These are phyloP conservation scores for Microctenopoma steveboyesi DNA, from an alignment of 2,797 vertebrate genomes.

Conservation along the genomic window DNA sequence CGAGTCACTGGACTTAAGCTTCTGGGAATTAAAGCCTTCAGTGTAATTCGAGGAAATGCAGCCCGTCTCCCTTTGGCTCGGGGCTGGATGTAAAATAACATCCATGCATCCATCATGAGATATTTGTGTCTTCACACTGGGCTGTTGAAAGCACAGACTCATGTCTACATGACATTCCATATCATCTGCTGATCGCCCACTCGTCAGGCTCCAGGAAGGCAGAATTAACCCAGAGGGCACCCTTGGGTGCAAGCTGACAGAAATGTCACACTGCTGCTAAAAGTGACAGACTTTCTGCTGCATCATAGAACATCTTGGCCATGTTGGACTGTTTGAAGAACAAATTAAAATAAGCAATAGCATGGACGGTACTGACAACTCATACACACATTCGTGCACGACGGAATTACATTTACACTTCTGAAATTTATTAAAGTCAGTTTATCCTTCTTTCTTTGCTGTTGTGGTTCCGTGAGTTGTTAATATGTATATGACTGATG, in stretches of 20 bases:
- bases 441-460: too few species aligned
- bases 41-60: conserved; percentile 8
- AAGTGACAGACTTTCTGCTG: conserved; percentile 8
- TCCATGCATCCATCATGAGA: conserved; percentile 25
- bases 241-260: conserved; percentile 43
- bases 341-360: not conserved
- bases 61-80: not conserved
- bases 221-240: conserved; percentile 35
- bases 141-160: conserved; percentile 46
- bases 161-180: conserved; percentile 53
- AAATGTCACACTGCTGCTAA: conserved; percentile 63
- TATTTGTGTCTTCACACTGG: conserved; percentile 58
- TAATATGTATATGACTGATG: too few species aligned
- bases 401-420: too few species aligned
- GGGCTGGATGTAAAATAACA: not conserved
- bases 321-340: not conserved
- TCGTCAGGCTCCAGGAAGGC: conserved; percentile 25
- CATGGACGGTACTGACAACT: too few species aligned
- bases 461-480: too few species aligned
- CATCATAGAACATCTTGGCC: not conserved
- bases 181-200: conserved; percentile 10
- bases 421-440: too few species aligned
- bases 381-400: too few species aligned
- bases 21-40: conserved; percentile 12
- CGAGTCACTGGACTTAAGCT: not conserved